Base-by-base conservation (phyloP, 2,113 vertebrate species). In the Chaetura pelagica region DNA sequence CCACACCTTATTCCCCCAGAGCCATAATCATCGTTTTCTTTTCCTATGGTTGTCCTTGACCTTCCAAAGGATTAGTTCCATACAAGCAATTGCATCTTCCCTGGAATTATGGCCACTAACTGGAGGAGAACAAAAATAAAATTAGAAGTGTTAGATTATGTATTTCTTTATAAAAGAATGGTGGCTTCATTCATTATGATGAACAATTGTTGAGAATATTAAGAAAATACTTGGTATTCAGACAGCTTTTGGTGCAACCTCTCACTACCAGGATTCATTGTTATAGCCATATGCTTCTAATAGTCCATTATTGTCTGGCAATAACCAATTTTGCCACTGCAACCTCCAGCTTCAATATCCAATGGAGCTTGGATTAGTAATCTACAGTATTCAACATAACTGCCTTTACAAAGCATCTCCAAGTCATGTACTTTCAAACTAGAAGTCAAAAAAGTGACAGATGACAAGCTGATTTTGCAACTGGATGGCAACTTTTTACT, bases 51-150 rank as follows among this genome's bases (percentile, higher is more conserved):
- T 98, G 77, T 98, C 97, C 91, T 98, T 98, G 29, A 98, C 76
- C 85, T 98, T 98, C 98, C 98, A 98, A 48, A 99, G 89, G 93
- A 98, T 98, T 15, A 99, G 97, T 69, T 99, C 98, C 98, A 99
- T 98, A 87, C 97, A 99, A n/a, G 98, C 97, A 7, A 83, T 52
- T 38, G 98, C 98, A 48, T 98, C 98, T 67, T 98, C 98, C 55
- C 93, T 98, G 66, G 98, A 98, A 94, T 98, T 97, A 32, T 98
- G 98, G 51, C 98, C 98, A 94, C 44, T 95, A 91, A 97, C 98
- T 98, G 81, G 24, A 62, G 10, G 24, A 62, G 10, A 4, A 52
- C 16, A 59, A 81, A 59, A 87, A 34, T 64, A 29, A 11, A 44
- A 5, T 19, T 21, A 27, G 0, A 32, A 79, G 35, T 40, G 11